Percentiles rank a stretch among this genome's conserved stretches.
Evolutionary conservation across 2,888 invertebrate genomes (phyloP).

Genomic region (Agonum fuliginosum): DNA sequence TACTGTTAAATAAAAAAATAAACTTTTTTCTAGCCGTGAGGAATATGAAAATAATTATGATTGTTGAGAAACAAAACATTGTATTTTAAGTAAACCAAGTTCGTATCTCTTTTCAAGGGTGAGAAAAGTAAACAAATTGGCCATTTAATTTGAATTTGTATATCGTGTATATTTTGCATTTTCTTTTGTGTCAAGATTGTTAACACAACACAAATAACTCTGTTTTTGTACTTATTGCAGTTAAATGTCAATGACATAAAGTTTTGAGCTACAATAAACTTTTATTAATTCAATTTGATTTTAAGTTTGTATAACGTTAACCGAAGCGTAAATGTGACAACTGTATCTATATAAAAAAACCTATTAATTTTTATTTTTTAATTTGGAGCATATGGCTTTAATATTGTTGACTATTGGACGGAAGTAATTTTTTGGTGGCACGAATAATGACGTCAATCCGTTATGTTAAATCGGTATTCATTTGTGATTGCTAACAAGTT

Average conservation of each 20-base stretch:
- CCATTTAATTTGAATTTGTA: slow-evolving; percentile 19
- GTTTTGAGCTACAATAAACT: background rate
- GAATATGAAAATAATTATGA: background rate
- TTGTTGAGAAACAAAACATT: slow-evolving; percentile 30
- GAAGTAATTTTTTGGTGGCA: slow-evolving; percentile 28
- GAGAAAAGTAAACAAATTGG: slow-evolving; percentile 21
- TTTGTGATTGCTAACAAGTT: slow-evolving; percentile 12
- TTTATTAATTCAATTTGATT: slow-evolving; percentile 16
- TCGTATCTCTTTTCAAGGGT: slow-evolving; percentile 31
- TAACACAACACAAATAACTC: slow-evolving; percentile 19
- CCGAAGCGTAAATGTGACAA: slow-evolving; percentile 17
- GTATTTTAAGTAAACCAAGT: slow-evolving; percentile 29
- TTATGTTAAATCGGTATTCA: slow-evolving; percentile 10
- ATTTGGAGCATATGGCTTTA: slow-evolving; percentile 16
- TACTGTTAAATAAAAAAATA: background rate
- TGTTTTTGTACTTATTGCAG: background rate
- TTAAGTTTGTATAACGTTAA: background rate
- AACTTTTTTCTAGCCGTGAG: slow-evolving; percentile 3
- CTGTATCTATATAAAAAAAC: slow-evolving; percentile 19
- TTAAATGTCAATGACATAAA: slow-evolving; percentile 22
- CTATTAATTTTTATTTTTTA: background rate
- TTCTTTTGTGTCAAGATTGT: background rate
- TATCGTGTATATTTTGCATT: background rate
- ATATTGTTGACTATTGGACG: slow-evolving; percentile 13
- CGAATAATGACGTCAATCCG: slow-evolving; percentile 14